Conservation (phyloP, 2,113 vertebrate genomes). For the Antigone vipio region DNA sequence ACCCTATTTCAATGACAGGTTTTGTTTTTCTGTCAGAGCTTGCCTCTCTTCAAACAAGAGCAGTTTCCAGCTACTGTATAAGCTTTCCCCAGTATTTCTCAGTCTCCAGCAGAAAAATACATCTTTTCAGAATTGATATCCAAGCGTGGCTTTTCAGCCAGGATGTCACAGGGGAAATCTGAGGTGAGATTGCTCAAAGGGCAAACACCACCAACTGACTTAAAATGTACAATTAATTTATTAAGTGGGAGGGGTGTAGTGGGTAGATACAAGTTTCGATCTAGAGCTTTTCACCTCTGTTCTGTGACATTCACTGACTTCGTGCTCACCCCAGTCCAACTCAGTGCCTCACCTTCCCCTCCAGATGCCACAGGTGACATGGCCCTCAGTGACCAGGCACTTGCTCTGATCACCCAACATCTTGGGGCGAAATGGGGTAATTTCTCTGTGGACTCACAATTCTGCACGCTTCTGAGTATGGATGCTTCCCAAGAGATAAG, state of each 20-base stretch:
- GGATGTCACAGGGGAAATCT: neutral
- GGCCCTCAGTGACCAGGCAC: rapidly evolving
- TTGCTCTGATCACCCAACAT: neutral
- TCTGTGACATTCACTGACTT: neutral
- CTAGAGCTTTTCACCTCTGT: neutral
- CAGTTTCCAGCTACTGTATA: neutral
- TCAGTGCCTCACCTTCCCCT: neutral
- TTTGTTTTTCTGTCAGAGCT: neutral
- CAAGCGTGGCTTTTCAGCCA: neutral
- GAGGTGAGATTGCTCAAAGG: neutral
- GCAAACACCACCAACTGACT: neutral
- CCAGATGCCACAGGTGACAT: neutral
- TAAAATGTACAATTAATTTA: neutral
- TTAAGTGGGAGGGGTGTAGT: neutral
- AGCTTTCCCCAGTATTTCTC: neutral
- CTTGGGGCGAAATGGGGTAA: rapidly evolving
- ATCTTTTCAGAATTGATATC: neutral
- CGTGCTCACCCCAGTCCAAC: rapidly evolving
- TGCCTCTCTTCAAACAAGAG: neutral
- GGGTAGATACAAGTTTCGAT: neutral
- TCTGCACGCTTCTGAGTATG: neutral
- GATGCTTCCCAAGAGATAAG: neutral
- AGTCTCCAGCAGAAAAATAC: neutral
- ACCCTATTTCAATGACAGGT: neutral
- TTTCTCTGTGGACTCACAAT: neutral